Conservation (phyloP, 2,797 vertebrate genomes). For the Emydoidea blandingii region DNA sequence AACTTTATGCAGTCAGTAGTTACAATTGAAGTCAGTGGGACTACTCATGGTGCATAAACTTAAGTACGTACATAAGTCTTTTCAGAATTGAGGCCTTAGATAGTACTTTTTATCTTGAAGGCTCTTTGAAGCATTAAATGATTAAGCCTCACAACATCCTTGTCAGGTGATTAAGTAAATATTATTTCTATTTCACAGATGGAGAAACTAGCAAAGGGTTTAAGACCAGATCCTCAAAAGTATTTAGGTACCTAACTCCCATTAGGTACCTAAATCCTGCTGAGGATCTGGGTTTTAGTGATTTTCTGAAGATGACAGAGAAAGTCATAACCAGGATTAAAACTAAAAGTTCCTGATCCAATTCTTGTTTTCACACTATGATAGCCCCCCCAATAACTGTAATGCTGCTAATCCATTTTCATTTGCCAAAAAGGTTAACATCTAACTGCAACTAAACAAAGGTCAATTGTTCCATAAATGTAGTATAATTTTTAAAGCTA, state of each 20-base stretch:
- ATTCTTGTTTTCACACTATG: rapidly evolving
- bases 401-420: rapidly evolving
- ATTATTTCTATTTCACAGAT: not conserved
- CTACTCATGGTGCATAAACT: not conserved
- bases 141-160: not conserved
- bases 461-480: not conserved
- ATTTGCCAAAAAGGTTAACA: not conserved
- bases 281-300: not conserved
- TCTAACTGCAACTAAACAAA: not conserved
- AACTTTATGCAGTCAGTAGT: rapidly evolving
- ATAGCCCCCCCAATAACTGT: too few relatives aligned
- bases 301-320: not conserved
- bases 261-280: too few relatives aligned
- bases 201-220: not conserved
- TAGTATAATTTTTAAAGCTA: not conserved
- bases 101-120: not conserved
- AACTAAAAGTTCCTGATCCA: not conserved
- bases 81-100: not conserved
- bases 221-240: not conserved
- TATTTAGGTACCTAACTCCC: too few relatives aligned
- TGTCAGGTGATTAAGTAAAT: not conserved
- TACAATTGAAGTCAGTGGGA: not conserved
- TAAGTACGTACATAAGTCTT: rapidly evolving
- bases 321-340: not conserved
- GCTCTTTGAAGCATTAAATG: not conserved